These are phyloP conservation scores for Acrossocheilus wenchowensis DNA, from an alignment of 2,797 vertebrate genomes.

Conservation along the genomic window DNA sequence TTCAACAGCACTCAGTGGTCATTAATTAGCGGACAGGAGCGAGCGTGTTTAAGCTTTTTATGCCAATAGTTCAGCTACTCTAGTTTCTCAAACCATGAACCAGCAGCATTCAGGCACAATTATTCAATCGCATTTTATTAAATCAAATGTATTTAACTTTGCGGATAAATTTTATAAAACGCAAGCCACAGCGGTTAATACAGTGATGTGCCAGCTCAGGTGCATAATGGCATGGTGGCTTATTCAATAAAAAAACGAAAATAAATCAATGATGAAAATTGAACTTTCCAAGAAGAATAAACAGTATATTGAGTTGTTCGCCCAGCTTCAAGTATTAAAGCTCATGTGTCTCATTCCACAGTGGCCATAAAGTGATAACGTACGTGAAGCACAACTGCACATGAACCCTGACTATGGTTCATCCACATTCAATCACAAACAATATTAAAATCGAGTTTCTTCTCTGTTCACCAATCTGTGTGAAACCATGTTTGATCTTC, in stretches of 20 bases:
- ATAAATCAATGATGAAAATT: not conserved
- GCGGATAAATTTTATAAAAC: not conserved
- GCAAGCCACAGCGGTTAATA: not conserved
- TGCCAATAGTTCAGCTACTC: not conserved
- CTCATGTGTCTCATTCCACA: not conserved
- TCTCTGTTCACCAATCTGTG: not conserved
- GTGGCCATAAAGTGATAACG: not conserved
- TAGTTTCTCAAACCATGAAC: not conserved
- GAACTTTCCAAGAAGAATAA: not conserved
- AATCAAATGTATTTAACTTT: not conserved
- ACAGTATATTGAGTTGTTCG: not conserved
- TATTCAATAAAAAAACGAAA: not conserved
- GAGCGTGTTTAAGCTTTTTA: not conserved
- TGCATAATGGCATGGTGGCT: not conserved
- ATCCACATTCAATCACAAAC: not conserved
- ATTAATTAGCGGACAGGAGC: not conserved
- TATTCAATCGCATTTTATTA: not conserved
- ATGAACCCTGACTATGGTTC: not conserved
- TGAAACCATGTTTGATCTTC: not conserved
- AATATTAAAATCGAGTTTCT: not conserved
- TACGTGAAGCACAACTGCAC: not conserved
- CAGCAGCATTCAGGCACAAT: not conserved
- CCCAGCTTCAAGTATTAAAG: constrained; percentile 1
- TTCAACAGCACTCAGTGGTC: constrained; percentile 15
- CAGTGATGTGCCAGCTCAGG: not conserved